Conservation (phyloP, 2,888 invertebrate species). For the Cephus runcator region DNA sequence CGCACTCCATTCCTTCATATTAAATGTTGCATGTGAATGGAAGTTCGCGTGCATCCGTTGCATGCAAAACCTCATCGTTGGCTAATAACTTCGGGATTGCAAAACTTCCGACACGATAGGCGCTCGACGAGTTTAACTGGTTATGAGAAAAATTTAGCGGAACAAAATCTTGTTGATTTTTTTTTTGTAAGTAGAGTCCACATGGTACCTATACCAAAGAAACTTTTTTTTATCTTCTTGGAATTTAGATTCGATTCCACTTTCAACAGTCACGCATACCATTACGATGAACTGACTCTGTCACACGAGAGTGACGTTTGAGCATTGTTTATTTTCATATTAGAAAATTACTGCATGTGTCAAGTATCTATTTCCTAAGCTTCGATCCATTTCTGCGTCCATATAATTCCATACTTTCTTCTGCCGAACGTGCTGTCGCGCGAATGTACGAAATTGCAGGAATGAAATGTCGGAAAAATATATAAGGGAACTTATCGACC, state of each 20-base stretch:
- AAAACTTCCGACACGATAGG: neutral
- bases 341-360: neutral
- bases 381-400: neutral
- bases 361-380: neutral
- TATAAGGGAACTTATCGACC: constrained; percentile 13
- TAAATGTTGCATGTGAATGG: constrained; percentile 24
- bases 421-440: neutral
- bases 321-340: neutral
- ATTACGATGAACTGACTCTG: neutral
- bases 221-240: neutral
- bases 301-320: neutral
- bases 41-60: constrained; percentile 22
- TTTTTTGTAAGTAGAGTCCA: neutral
- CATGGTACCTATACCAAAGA: neutral
- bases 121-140: neutral
- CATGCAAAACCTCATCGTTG: constrained; percentile 15
- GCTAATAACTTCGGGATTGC: neutral
- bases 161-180: neutral
- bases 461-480: neutral
- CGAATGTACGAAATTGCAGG: neutral
- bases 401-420: neutral
- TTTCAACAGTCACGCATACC: neutral
- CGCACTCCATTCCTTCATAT: constrained; percentile 8
- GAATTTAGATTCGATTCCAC: neutral
- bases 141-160: neutral